A percentile compares a stretch with the other conserved stretches of the same genome.
Evolutionary conservation across 2,797 vertebrate genomes (phyloP).

Genomic region (Alauda arvensis): DNA sequence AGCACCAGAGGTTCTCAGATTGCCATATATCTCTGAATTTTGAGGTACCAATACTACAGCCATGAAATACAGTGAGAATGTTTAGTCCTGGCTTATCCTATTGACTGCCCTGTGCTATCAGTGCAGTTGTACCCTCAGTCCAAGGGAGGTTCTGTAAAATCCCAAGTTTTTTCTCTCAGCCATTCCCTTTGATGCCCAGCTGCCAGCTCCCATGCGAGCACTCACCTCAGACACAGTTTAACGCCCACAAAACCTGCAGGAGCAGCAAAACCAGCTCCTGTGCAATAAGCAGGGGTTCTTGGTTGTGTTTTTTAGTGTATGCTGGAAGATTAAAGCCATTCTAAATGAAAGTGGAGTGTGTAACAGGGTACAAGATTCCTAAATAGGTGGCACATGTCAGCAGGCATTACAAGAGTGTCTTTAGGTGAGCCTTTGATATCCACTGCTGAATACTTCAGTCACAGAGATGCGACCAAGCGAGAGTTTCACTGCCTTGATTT

Average conservation of each 20-base stretch:
- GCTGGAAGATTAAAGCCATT: constrained; percentile 44
- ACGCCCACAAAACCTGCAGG: neutral
- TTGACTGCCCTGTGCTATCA: neutral
- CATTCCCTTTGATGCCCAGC: neutral
- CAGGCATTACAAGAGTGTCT: constrained; percentile 28
- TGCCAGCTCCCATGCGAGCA: neutral
- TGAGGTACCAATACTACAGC: neutral
- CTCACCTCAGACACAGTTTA: neutral
- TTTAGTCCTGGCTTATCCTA: neutral
- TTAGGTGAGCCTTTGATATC: constrained; percentile 55
- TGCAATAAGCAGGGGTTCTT: neutral
- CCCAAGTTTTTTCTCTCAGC: neutral
- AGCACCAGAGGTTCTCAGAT: neutral
- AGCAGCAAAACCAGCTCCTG: neutral
- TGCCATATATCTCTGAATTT: neutral
- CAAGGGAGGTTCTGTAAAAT: neutral
- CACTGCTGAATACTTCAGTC: constrained; percentile 1
- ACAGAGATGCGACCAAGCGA: neutral
- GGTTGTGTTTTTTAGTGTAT: neutral
- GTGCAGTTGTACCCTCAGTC: neutral
- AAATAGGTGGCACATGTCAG: constrained; percentile 50
- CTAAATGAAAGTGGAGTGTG: constrained; percentile 34
- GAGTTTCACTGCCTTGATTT: constrained; percentile 48
- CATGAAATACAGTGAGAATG: neutral
- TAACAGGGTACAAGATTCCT: constrained; percentile 22